phyloP scores from a whole-genome alignment of 2,113 vertebrate genomes.

The Sula dactylatra region DNA sequence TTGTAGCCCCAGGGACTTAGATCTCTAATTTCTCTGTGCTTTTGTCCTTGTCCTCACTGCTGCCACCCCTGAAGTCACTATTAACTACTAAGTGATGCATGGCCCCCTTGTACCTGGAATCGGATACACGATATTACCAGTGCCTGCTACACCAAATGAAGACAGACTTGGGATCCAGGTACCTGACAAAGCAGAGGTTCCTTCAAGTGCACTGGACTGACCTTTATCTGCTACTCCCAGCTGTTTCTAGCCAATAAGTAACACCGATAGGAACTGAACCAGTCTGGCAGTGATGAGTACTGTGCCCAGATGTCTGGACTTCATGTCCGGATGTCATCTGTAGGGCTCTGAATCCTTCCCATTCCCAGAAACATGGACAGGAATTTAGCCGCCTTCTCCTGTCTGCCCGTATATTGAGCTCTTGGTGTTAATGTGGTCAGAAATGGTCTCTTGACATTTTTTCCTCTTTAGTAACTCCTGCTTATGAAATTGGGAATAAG shows the following conservation, averaged over 20 bases:
- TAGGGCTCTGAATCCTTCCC: neutral
- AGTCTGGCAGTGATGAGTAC: neutral
- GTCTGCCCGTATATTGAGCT: neutral
- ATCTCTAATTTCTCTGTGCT: neutral
- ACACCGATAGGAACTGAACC: neutral
- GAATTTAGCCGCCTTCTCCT: neutral
- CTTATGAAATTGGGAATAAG: neutral
- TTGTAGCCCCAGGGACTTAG: neutral
- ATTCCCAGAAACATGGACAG: neutral
- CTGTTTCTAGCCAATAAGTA: neutral
- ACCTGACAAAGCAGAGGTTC: neutral
- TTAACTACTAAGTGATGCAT: neutral
- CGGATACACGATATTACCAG: neutral
- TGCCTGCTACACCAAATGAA: neutral
- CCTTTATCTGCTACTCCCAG: neutral
- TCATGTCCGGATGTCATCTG: neutral
- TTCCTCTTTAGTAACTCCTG: neutral
- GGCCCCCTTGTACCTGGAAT: neutral
- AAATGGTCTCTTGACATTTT: neutral
- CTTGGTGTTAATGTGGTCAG: neutral
- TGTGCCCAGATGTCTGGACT: neutral
- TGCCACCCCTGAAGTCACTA: neutral
- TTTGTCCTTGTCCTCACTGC: neutral
- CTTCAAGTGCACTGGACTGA: neutral
- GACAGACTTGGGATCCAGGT: neutral